Base-by-base conservation (phyloP, 2,797 vertebrate genomes). In the Emys orbicularis region DNA sequence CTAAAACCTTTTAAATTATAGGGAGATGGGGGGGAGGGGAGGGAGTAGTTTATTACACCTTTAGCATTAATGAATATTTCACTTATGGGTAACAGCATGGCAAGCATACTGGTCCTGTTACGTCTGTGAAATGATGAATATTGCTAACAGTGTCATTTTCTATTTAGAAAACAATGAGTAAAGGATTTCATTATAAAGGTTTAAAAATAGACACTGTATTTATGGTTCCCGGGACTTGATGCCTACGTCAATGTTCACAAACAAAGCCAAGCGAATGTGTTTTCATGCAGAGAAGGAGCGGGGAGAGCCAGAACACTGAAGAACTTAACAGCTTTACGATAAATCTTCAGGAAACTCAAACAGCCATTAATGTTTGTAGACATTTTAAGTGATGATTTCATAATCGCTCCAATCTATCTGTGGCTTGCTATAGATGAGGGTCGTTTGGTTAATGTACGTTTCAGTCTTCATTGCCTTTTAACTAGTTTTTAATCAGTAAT, bases 401-500 rank as follows among this genome's bases (percentile, higher is more conserved):
- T 79, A 54, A 91, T 96, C 5, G 2, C 74, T 89, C 79, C 95
- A 56, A 4, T 97, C 96, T 97, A 95, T 96, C 95, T 53, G 81
- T 2, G 74, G 92, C 96, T 80, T 96, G 94, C 82, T 49, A 31
- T 1, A 90, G 97, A 90, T 29, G 76, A 97, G 98, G 99, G 98
- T 99, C 98, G 96, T 98, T 98, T 95, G 98, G 98, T 99, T 99
- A 99, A 99, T 99, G 98, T 98, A 98, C 96, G 96, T 98, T 99
- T 99, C 98, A 98, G 98, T 99, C 99, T 98, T 99, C 99, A 98
- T 98, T 98, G 99, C 98, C 98, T 99, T 98, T 98, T 99, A 99
- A 99, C 98, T 98, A 97, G 98, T 98, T 99, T 99, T 99, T 99
- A 99, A 99, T 99, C 99, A 99, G 99, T 96, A 98, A 98, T 99